Conservation (phyloP, 2,797 vertebrate species). For the Enoplosus armatus region DNA sequence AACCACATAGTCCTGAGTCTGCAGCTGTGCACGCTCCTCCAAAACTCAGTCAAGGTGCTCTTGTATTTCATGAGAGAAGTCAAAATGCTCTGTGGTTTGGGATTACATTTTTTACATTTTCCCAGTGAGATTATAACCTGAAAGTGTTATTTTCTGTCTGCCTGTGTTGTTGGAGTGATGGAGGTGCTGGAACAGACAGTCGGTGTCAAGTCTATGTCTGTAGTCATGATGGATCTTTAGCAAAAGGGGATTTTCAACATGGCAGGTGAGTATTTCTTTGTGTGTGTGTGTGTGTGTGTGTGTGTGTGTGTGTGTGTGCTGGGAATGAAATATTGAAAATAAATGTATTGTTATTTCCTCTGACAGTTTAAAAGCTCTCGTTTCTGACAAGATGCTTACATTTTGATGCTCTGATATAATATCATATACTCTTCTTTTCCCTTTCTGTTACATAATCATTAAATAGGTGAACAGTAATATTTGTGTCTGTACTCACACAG, state of each 20-base stretch:
- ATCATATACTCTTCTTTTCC: not conserved
- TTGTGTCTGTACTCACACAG: not conserved
- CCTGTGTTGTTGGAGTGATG: not conserved
- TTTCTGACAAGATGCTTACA: not conserved
- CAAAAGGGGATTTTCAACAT: conserved; percentile 28
- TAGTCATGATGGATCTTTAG: conserved; percentile 27
- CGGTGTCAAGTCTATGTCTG: conserved; percentile 10
- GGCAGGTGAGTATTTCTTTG: conserved; percentile 5
- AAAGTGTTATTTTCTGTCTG: not conserved
- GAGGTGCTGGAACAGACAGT: conserved; percentile 14
- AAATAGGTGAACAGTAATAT: not conserved
- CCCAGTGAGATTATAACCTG: not conserved
- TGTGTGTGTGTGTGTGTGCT: not conserved
- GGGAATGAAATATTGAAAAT: not conserved
- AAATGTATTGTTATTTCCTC: not conserved
- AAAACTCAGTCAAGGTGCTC: conserved; percentile 9
- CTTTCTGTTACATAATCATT: not conserved
- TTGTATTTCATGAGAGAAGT: not conserved
- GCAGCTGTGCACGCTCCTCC: conserved; percentile 13
- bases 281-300: not conserved
- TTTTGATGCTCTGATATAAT: not conserved
- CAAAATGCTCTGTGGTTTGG: not conserved
- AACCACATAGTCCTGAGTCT: conserved; percentile 30
- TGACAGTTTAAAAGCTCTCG: not conserved
- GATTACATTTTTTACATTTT: not conserved